These are phyloP conservation scores for Piprites chloris DNA, from an alignment of 2,113 vertebrate species.

Conservation along the genomic window DNA sequence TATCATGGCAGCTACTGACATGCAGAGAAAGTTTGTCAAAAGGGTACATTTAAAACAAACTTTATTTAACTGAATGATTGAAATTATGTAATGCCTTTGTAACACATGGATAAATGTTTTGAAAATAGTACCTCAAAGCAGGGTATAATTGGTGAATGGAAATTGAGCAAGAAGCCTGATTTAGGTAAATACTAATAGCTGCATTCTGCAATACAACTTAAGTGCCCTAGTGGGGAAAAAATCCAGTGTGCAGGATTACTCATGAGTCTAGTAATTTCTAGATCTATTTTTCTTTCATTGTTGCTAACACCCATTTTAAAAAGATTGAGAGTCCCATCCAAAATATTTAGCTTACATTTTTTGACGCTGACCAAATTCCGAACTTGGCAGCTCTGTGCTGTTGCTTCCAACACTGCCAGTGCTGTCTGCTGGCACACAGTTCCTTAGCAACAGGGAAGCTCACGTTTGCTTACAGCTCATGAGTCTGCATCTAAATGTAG, in stretches of 20 bases:
- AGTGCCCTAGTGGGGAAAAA: neutral
- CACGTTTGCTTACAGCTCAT: conserved; percentile 39
- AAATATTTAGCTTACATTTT: neutral
- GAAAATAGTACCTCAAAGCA: neutral
- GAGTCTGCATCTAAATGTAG: conserved; percentile 67
- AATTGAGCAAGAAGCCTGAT: neutral
- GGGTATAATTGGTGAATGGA: neutral
- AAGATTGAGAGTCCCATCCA: neutral
- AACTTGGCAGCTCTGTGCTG: conserved; percentile 25
- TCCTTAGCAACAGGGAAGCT: conserved; percentile 63
- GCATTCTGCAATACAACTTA: neutral
- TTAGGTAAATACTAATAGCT: neutral
- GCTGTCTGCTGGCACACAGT: conserved; percentile 34
- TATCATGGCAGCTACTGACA: neutral
- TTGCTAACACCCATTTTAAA: neutral
- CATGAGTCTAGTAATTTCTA: neutral
- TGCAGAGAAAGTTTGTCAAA: neutral
- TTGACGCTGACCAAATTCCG: neutral
- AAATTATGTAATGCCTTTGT: neutral
- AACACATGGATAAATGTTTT: neutral
- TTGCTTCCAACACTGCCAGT: neutral
- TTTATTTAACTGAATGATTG: neutral
- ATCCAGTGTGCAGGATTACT: neutral
- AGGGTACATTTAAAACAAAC: neutral
- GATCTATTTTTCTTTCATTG: neutral